Percentiles rank a stretch among this genome's conserved stretches.
Conservation (phyloP, 2,888 invertebrate genomes). For the Saturnia pavonia region DNA sequence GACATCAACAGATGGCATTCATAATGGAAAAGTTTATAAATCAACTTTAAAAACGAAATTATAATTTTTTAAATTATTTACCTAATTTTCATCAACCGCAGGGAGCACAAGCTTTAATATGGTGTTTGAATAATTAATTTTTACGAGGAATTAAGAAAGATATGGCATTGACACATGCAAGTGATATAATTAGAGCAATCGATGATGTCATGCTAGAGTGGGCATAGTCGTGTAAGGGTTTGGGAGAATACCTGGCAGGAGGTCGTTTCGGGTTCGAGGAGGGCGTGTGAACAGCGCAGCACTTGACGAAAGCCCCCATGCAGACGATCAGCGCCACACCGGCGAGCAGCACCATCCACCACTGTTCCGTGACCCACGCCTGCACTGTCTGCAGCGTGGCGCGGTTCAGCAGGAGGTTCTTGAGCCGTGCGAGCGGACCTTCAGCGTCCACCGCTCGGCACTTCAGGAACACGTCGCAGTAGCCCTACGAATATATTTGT, state of each 20-base stretch:
- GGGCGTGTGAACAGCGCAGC: conserved; percentile 99
- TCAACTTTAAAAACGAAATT: too few species aligned
- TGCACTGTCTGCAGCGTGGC: conserved; percentile 93
- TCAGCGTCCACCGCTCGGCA: conserved; percentile 99
- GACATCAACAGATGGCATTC: too few species aligned
- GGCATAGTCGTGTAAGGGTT: neutral
- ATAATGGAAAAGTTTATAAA: too few species aligned
- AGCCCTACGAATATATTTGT: conserved; percentile 84
- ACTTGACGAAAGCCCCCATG: conserved; percentile 99
- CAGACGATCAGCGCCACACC: conserved; percentile 95
- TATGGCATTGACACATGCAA: too few species aligned
- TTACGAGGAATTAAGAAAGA: too few species aligned
- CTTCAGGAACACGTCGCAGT: conserved; percentile 99
- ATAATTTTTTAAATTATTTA: too few species aligned
- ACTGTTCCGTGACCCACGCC: conserved; percentile 96
- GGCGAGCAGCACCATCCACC: conserved; percentile 97
- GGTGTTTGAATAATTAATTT: too few species aligned
- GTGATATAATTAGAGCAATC: too few species aligned
- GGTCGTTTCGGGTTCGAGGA: conserved; percentile 99
- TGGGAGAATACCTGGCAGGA: conserved; percentile 86
- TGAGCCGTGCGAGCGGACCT: conserved; percentile 97
- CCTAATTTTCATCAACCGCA: too few species aligned
- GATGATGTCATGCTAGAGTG: too few species aligned
- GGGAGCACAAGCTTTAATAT: too few species aligned
- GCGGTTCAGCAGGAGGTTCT: conserved; percentile 96